Base-by-base conservation (phyloP, 1,140 invertebrate genomes). In the Laupala kohalensis region DNA sequence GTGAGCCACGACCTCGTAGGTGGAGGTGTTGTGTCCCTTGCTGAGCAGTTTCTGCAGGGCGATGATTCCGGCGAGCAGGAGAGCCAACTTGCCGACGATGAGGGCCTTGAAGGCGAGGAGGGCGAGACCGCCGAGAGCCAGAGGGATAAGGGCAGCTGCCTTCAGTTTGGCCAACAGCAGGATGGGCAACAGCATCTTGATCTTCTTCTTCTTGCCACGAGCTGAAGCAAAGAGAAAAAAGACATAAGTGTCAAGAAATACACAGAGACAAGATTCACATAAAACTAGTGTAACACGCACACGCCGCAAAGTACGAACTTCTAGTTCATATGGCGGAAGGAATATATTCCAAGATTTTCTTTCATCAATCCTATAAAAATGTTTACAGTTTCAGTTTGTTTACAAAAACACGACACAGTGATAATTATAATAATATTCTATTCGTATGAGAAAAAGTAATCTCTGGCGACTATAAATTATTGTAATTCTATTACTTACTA, bases 21-120 rank as follows among this genome's bases (percentile, higher is more conserved):
- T 87, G 67, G 86, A 85, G 69, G 85, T 86, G 71, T 85, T 84
- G 30, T 71, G 66, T 68, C 85, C 81, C 76, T 92, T 92, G 75
- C 83, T 83, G 28, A 93, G 79, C 6, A 93, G 83, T 77, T 93
- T 93, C 82, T 93, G 91, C 73, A 93, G 80, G 5, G 87, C 90
- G 75, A 93, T 88, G 74, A 92, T 86, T 74, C 84, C 86, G 73
- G 89, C 87, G 70, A 93, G 84, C 64, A 92, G 84, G 9, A 93
- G 84, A 9, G 91, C 89, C 72, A 93, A 84, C 81, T 93, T 93
- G 78, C 90, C 90, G 74, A 92, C 85, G 66, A 92, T 82, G 69
- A 93, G 83, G 23, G 92, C 92, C 82, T 93, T 93, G 83, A 92
- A 88, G 6, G 91, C 90, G 29, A 92, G 83, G n/a, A 93, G 83